Conservation (phyloP, 2,797 vertebrate species). For the Myotis daubentonii region DNA sequence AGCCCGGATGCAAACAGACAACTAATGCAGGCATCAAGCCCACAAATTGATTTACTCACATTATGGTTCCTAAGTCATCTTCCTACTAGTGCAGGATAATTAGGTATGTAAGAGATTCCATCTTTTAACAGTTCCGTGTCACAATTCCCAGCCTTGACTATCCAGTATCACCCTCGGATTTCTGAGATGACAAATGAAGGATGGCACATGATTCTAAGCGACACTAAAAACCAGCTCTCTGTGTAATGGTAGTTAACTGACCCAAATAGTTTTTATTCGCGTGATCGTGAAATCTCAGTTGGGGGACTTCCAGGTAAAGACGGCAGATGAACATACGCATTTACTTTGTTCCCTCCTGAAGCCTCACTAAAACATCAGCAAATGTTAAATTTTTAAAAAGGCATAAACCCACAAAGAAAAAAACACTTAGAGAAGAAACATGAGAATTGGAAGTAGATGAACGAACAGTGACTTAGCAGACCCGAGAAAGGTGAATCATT, state of each 20-base stretch:
- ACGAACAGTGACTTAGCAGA: not conserved
- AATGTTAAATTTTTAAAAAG: not conserved
- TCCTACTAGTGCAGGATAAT: not conserved
- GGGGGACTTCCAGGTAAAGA: not conserved
- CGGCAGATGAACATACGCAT: not conserved
- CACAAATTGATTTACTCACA: not conserved
- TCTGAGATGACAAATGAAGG: conserved; percentile 43
- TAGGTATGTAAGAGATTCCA: not conserved
- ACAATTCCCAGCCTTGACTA: not conserved
- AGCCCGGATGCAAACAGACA: not conserved
- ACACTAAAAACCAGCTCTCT: conserved; percentile 32
- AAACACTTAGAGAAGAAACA: not conserved
- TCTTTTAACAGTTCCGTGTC: not conserved
- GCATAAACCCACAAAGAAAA: not conserved
- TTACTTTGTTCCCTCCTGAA: conserved; percentile 37
- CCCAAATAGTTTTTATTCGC: not conserved
- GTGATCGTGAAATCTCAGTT: not conserved
- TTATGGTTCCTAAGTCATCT: not conserved
- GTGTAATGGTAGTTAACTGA: not conserved
- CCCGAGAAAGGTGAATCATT: not conserved
- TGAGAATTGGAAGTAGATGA: not conserved
- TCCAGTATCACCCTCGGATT: not conserved
- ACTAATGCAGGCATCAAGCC: not conserved
- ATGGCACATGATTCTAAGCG: not conserved
- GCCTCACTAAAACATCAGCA: not conserved